Evolutionary conservation across 1,140 invertebrate genomes (phyloP).

Genomic region (Drosophila ambigua): DNA sequence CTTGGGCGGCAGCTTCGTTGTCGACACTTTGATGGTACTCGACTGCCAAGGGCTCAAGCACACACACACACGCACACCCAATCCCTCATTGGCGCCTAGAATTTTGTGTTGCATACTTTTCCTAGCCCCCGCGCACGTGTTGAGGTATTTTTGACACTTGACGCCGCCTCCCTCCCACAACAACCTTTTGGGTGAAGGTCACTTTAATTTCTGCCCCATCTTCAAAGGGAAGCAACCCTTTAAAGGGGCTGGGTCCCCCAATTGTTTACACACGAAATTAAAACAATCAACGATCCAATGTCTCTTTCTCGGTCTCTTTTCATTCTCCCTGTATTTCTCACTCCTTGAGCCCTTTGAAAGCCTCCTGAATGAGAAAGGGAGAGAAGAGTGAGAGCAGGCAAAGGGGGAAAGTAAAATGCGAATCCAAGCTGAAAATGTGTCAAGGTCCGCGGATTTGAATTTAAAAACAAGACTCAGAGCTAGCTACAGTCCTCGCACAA

Average conservation of each 20-base stretch:
- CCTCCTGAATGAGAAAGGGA: constrained; percentile 18
- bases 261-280: constrained; percentile 51
- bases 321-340: background rate
- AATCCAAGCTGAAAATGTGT: constrained; percentile 69
- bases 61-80: constrained; percentile 11
- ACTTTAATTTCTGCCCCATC: background rate
- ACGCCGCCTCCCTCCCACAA: constrained; percentile 4
- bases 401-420: constrained; percentile 39
- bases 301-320: constrained; percentile 17
- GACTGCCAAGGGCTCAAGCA: constrained; percentile 56
- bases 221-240: constrained; percentile 38
- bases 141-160: constrained; percentile 60
- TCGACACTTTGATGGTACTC: constrained; percentile 75
- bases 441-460: constrained; percentile 75
- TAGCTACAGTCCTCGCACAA: constrained; percentile 2
- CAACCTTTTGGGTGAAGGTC: constrained; percentile 61
- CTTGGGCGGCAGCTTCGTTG: constrained; percentile 57
- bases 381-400: background rate
- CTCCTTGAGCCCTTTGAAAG: constrained; percentile 44
- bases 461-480: constrained; percentile 23
- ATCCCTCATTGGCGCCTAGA: constrained; percentile 4
- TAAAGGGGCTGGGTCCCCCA: constrained; percentile 34
- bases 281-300: constrained; percentile 48
- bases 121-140: constrained; percentile 52
- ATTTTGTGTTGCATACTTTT: constrained; percentile 56